Evolutionary conservation across 2,888 invertebrate genomes (phyloP).

Genomic region (Blera fallax): DNA sequence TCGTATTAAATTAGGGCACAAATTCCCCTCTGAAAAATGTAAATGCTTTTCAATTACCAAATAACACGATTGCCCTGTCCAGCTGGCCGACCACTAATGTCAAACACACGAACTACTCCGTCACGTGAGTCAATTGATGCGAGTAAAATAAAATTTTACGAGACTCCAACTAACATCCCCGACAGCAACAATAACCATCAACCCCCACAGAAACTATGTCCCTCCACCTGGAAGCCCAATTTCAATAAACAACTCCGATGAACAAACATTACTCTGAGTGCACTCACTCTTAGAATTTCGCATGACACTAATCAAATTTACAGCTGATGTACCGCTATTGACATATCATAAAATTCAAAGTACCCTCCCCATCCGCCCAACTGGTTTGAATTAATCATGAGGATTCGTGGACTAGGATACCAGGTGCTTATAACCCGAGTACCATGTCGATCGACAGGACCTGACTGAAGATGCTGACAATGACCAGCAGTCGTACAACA

Average conservation of each 20-base stretch:
- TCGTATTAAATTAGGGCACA: not conserved
- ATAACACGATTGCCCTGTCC: conserved; percentile 25
- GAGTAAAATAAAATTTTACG: conserved; percentile 40
- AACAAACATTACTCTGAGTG: conserved; percentile 35
- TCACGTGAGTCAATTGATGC: conserved; percentile 32
- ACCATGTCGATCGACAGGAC: not conserved
- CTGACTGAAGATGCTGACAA: conserved; percentile 30
- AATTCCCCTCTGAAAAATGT: not conserved
- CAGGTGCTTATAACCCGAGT: conserved; percentile 31
- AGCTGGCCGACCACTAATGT: conserved; percentile 2
- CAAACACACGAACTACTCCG: not conserved
- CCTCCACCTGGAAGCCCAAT: not conserved
- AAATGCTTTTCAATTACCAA: conserved; percentile 30
- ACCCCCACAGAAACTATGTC: not conserved
- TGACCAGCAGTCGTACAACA: conserved; percentile 2
- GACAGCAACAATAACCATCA: not conserved
- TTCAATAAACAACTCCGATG: conserved; percentile 30
- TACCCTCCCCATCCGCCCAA: not conserved
- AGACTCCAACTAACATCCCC: not conserved
- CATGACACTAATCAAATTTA: conserved; percentile 70
- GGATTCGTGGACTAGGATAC: conserved; percentile 29
- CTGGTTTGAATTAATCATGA: conserved; percentile 63
- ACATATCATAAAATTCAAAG: conserved; percentile 64
- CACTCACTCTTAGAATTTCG: conserved; percentile 17
- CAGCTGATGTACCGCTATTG: conserved; percentile 62